These are phyloP conservation scores for Toxonevra muliebris DNA, from an alignment of 2,888 invertebrate species.

Conservation along the genomic window DNA sequence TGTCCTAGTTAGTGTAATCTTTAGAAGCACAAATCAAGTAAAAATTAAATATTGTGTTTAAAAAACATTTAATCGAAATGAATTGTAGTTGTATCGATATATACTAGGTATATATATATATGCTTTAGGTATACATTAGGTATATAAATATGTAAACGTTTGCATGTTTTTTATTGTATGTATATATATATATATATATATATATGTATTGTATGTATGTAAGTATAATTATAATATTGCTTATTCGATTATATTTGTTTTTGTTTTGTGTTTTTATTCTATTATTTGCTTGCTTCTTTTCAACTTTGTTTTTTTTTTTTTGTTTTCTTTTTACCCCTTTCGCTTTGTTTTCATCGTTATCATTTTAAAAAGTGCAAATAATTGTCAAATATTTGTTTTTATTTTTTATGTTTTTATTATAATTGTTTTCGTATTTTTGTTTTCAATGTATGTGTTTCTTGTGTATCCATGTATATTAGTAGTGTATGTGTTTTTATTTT, in stretches of 20 bases:
- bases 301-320: constrained; percentile 26
- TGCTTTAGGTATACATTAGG: neutral
- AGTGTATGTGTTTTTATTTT: neutral
- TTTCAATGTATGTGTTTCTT: neutral
- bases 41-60: too few species aligned
- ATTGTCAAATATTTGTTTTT: neutral
- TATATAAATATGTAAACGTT: constrained; percentile 1
- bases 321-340: constrained; percentile 28
- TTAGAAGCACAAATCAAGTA: too few species aligned
- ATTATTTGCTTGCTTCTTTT: constrained; percentile 14
- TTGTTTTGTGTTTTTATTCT: neutral
- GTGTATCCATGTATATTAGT: neutral
- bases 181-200: constrained; percentile 11
- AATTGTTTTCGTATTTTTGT: constrained; percentile 10
- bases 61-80: neutral
- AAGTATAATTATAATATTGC: neutral
- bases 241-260: constrained; percentile 13
- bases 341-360: constrained; percentile 8
- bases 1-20: too few species aligned
- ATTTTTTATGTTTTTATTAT: constrained; percentile 16
- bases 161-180: too few species aligned
- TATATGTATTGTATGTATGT: constrained; percentile 10
- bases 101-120: constrained; percentile 2
- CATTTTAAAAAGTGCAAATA: constrained; percentile 16
- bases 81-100: neutral